Evolutionary conservation across 2,113 vertebrate genomes (phyloP), one percentile per base, ranked within the genome.

Genomic region (Vicugna pacos): DNA sequence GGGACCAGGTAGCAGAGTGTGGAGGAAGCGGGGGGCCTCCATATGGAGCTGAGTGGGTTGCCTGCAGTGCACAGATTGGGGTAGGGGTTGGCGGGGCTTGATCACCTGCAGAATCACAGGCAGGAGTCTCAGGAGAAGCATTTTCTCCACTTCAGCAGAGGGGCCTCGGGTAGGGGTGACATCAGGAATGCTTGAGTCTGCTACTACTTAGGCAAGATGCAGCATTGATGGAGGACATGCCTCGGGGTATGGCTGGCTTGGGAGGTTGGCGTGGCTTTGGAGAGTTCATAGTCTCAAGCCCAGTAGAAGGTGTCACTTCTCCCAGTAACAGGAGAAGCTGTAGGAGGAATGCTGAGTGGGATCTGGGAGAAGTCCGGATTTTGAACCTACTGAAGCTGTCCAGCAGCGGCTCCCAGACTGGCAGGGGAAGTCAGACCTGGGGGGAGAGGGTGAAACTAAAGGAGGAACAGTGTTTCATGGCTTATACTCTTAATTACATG

Each of bases 81-180:
- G 15, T 38, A 38, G 38, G 38, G 38, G 38, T 38, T 38, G 75
- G 20, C 3, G 1, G 1, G n/a, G 3, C 20, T 3, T 0, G 5
- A 2, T 48, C 76, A 32, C 17, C 8, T 11, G 73, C 26, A 22
- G 15, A 80, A 13, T 26, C 75, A 24, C 0, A 77, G n/a, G 54
- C 38, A 50, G 67, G n/a, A 13, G 8, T 26, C 19, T 69, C 22
- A 9, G n/a, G 15, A 64, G 65, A 65, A 19, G 11, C 19, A 0
- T 70, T 65, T 10, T 52, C 16, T 87, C 28, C 69, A 15, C 15
- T 75, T 54, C 26, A 58, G 20, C 17, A 70, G 46, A 69, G 52
- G 87, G 58, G 70, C 10, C 28, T 50, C 20, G 17, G 52, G 1
- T 30, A 9, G 19, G 62, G 10, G 6, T n/a, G 38, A 67, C 14